phyloP scores from a whole-genome alignment of 2,113 vertebrate species.

The Acanthisitta chloris region DNA sequence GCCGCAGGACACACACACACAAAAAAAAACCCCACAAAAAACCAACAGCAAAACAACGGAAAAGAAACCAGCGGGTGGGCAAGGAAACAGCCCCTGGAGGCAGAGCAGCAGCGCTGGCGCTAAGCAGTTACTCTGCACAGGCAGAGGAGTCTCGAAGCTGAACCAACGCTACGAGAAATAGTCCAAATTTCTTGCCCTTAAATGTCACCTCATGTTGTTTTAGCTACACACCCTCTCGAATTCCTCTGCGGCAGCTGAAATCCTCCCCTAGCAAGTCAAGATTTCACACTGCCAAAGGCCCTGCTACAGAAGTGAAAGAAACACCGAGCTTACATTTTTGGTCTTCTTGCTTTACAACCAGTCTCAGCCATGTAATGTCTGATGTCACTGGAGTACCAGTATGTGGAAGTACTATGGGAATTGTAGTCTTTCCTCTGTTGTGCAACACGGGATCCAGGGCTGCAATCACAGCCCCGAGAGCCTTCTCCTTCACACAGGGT shows the following conservation, averaged over 20 bases:
- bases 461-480: neutral
- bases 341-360: neutral
- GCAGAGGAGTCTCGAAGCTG: neutral
- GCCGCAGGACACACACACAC: neutral
- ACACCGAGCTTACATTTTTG: neutral
- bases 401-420: conserved; percentile 45
- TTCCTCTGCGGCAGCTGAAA: neutral
- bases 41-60: no score
- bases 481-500: rapidly evolving
- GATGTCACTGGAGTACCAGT: conserved; percentile 49
- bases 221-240: neutral
- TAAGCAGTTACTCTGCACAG: neutral
- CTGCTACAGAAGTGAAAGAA: neutral
- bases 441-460: neutral
- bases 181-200: neutral
- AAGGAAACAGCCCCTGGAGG: neutral
- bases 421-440: conserved; percentile 8
- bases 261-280: neutral
- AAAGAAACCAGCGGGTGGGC: neutral
- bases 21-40: no score
- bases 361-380: neutral
- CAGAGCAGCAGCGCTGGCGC: neutral
- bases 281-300: neutral
- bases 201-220: neutral
- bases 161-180: neutral